Evolutionary conservation across 2,888 invertebrate genomes (phyloP), one percentile per base, ranked within the genome.

Genomic region (Apodemia hepburni): DNA sequence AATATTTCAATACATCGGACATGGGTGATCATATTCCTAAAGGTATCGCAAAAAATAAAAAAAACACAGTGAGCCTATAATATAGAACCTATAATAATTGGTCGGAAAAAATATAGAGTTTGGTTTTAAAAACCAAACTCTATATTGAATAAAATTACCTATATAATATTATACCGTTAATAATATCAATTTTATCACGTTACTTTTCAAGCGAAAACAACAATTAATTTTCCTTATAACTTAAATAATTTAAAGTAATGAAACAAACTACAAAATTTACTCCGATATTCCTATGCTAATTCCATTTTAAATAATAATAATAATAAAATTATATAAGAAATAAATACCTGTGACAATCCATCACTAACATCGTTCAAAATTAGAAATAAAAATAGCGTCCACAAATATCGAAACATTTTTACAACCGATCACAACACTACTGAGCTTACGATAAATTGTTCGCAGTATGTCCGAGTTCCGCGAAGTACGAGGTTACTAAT

Each of bases 301-400:
- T 49, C 18, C 3, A 18, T 15, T 18, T 61, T 51, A 60, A 64
- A 63, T 61, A 59, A 60, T 49, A 9, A 60, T 49, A 9, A 18
- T 18, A 3, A 9, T 17, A 49, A 47, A 17, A 47, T n/a, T 17
- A 12, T 12, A 22, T 12, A 68, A 62, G 66, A 64, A 65, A 51
- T 61, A 77, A 83, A 62, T 76, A 86, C 87, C 85, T 79, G 69
- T 59, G 81, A 78, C 47, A 80, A 74, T 61, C 82, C 85, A 76
- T 84, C 77, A 45, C 78, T 74, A 57, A 77, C 76, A 75, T 77
- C 79, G 64, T 81, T 72, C 42, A 82, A 75, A 73, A 77, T 80
- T 73, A 85, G 66, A 64, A 85, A 69, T 64, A 70, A 73, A 54
- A 27, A 27, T 27, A 54, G 7, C 54, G 54, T 54, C 68, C 82